Percentiles rank a stretch among this genome's conserved stretches.
phyloP scores from a whole-genome alignment of 2,113 vertebrate species.

The Otis tarda region DNA sequence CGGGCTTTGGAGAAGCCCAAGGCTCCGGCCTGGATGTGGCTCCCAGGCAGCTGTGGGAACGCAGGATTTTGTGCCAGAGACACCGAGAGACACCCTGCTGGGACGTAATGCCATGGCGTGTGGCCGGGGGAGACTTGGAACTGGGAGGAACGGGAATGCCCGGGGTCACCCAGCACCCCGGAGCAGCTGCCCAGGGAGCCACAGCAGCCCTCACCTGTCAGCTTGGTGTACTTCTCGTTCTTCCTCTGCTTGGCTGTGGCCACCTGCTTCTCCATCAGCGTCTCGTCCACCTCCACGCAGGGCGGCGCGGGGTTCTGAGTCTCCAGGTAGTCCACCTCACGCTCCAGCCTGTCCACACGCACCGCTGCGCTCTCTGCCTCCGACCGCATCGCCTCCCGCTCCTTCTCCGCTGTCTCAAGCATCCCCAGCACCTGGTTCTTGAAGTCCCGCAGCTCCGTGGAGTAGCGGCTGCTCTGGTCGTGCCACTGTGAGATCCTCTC shows the following conservation, averaged over 20 bases:
- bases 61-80: background rate
- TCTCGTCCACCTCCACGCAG: slow-evolving; percentile 85
- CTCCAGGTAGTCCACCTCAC: slow-evolving; percentile 90
- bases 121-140: fast-evolving
- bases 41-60: background rate
- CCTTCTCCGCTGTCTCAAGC: slow-evolving; percentile 81
- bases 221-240: slow-evolving; percentile 82
- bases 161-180: fast-evolving
- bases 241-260: slow-evolving; percentile 80
- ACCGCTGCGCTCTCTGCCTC: slow-evolving; percentile 80
- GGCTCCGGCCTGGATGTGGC: background rate
- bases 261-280: slow-evolving; percentile 82
- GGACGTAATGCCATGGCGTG: fast-evolving
- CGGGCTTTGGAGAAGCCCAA: background rate
- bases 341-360: slow-evolving; percentile 84
- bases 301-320: slow-evolving; percentile 84
- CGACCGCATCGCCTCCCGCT: slow-evolving; percentile 75
- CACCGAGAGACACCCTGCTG: background rate
- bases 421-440: slow-evolving; percentile 86
- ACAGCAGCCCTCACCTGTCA: slow-evolving; percentile 80
- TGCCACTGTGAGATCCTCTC: slow-evolving; percentile 91
- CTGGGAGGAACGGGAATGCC: background rate
- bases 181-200: background rate
- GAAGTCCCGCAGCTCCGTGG: slow-evolving; percentile 87
- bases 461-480: slow-evolving; percentile 87